Conservation (phyloP, 2,797 vertebrate genomes). For the Melopsittacus undulatus region DNA sequence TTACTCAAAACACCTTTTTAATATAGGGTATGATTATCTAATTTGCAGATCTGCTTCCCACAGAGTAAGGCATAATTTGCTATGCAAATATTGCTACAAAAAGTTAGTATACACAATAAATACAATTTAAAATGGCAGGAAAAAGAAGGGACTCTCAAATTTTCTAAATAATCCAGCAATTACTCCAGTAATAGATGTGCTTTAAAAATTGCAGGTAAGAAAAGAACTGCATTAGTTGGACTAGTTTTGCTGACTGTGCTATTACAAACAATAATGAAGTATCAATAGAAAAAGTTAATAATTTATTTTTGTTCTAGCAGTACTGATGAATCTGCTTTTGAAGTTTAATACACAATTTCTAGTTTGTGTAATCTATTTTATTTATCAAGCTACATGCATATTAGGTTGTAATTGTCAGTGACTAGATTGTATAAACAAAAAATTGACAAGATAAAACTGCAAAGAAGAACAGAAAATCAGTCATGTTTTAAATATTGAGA, state of each 20-base stretch:
- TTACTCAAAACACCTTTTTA: slow-evolving; percentile 18
- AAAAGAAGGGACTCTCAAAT: neutral
- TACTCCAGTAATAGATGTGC: neutral
- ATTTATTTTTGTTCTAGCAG: neutral
- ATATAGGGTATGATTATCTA: slow-evolving; percentile 38
- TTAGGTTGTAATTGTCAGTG: neutral
- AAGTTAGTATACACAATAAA: neutral
- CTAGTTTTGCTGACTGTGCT: neutral
- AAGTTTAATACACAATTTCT: neutral
- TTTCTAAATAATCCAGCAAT: neutral
- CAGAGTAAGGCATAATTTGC: neutral
- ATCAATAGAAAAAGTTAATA: neutral
- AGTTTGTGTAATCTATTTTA: neutral
- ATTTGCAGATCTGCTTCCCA: slow-evolving; percentile 11
- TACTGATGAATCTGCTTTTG: neutral
- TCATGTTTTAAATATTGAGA: neutral
- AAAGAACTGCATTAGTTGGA: neutral
- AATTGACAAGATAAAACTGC: neutral
- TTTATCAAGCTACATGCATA: neutral
- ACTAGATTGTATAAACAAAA: neutral
- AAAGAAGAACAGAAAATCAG: neutral
- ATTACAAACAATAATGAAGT: neutral
- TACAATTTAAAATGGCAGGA: neutral
- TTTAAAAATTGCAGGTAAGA: neutral
- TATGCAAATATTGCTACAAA: slow-evolving; percentile 8